These are phyloP conservation scores for Epinotia ramella DNA, from an alignment of 2,888 invertebrate species.

Conservation along the genomic window DNA sequence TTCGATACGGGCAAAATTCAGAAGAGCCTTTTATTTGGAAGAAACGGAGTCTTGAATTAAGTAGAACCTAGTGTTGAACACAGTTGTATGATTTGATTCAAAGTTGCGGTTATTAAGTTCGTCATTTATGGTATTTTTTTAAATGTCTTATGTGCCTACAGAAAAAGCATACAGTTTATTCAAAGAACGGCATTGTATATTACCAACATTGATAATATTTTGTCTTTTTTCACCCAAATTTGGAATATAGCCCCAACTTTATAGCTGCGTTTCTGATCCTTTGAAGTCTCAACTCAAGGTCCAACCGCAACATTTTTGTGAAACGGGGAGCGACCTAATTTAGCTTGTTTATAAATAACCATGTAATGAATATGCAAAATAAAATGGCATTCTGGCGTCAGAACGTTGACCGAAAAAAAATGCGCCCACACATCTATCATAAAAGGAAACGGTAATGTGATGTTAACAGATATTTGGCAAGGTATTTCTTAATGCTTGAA, in stretches of 20 bases:
- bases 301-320: constrained; percentile 25
- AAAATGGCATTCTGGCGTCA: constrained; percentile 32
- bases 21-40: too few species aligned
- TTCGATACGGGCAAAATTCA: too few species aligned
- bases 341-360: constrained; percentile 33
- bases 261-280: constrained; percentile 19
- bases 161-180: too few species aligned
- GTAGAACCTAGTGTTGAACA: too few species aligned
- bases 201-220: neutral
- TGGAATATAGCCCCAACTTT: constrained; percentile 2
- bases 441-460: constrained; percentile 41
- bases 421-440: constrained; percentile 40
- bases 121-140: too few species aligned
- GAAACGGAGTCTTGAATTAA: too few species aligned
- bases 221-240: constrained; percentile 2
- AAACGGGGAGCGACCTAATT: constrained; percentile 23
- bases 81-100: too few species aligned
- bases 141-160: too few species aligned
- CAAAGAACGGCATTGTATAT: neutral
- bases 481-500: constrained; percentile 34
- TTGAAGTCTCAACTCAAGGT: constrained; percentile 41
- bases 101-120: too few species aligned
- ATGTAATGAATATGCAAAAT: constrained; percentile 34
- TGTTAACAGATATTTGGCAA: constrained; percentile 35
- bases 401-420: constrained; percentile 16